These are phyloP conservation scores for Crocodylus rhombifer DNA, from an alignment of 2,797 vertebrate genomes.

Conservation along the genomic window DNA sequence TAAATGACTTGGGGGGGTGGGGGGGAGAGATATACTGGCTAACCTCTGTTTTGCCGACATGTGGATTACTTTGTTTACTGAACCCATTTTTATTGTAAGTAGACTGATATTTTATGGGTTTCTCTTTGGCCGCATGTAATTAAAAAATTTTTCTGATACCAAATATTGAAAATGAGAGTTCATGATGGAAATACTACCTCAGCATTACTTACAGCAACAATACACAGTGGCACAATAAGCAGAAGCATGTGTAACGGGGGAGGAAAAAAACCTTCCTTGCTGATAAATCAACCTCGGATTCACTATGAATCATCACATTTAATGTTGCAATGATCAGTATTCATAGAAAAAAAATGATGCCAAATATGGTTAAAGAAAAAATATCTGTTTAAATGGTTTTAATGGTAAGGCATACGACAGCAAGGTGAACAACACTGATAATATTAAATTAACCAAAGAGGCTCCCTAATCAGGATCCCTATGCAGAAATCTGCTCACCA, in stretches of 20 bases:
- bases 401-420: conserved; percentile 79
- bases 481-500: conserved; percentile 87
- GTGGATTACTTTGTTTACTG: not conserved
- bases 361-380: conserved; percentile 81
- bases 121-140: conserved; percentile 15
- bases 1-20: no score
- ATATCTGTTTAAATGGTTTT: conserved; percentile 83
- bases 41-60: not conserved
- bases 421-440: conserved; percentile 87
- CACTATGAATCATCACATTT: conserved; percentile 76
- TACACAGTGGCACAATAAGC: conserved; percentile 31
- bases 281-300: conserved; percentile 74
- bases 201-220: conserved; percentile 25
- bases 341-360: conserved; percentile 80
- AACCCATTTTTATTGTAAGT: not conserved
- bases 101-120: not conserved
- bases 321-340: conserved; percentile 78
- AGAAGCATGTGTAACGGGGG: conserved; percentile 32
- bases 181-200: conserved; percentile 44
- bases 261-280: conserved; percentile 13
- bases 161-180: conserved; percentile 27
- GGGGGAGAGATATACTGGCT: not conserved
- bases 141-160: conserved; percentile 33
- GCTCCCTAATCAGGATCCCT: conserved; percentile 84
- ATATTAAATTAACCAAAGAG: conserved; percentile 88